Conservation (phyloP, 2,113 vertebrate genomes). For the Sciurus niger region DNA sequence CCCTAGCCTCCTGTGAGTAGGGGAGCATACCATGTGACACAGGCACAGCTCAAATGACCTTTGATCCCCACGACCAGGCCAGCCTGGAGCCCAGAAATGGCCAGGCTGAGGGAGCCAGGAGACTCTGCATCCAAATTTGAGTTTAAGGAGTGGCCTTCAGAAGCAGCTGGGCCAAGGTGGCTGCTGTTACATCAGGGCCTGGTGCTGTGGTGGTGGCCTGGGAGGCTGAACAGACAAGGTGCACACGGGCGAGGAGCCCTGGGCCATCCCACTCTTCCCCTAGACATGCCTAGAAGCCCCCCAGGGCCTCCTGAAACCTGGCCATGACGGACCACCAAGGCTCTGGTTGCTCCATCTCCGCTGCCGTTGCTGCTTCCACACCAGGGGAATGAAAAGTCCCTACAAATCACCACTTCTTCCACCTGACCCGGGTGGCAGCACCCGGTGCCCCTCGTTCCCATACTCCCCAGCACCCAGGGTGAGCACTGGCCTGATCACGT, state of each 20-base stretch:
- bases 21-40: accelerated
- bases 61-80: accelerated
- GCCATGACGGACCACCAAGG: accelerated
- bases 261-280: accelerated
- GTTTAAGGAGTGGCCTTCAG: no score
- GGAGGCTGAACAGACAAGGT: neutral
- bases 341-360: neutral
- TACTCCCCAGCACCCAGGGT: accelerated
- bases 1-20: no score
- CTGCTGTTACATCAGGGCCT: neutral
- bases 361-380: accelerated
- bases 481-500: no score
- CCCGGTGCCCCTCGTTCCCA: no score
- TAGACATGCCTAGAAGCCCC: neutral
- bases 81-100: no score
- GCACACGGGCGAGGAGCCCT: neutral
- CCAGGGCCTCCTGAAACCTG: neutral
- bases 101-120: no score
- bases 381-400: accelerated
- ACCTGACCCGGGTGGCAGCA: no score
- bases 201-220: accelerated
- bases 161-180: neutral
- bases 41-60: no score
- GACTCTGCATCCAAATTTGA: accelerated
- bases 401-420: accelerated